A percentile compares a stretch with the other conserved stretches of the same genome.
Evolutionary conservation across 2,888 invertebrate species (phyloP).

Genomic region (Drosophila bunnanda): DNA sequence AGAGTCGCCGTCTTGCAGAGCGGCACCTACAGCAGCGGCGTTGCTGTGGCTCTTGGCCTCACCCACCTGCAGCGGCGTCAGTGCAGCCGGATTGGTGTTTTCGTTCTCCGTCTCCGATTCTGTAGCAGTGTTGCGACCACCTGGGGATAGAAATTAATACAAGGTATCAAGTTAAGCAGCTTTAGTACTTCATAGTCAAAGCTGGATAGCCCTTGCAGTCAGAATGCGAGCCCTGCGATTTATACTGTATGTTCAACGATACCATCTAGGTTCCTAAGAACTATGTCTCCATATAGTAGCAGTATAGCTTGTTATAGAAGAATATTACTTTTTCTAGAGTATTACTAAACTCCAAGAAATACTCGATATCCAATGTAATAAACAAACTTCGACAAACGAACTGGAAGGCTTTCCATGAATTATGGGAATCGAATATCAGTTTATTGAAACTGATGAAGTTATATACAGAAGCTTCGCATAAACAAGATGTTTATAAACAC

Average conservation of each 20-base stretch:
- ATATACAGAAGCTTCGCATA: not conserved
- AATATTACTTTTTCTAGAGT: not conserved
- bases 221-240: not conserved
- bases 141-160: slow-evolving; percentile 26
- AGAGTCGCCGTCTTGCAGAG: slow-evolving; percentile 80
- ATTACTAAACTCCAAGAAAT: too few relatives aligned
- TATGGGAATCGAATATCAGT: not conserved
- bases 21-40: slow-evolving; percentile 45
- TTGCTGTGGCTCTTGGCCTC: slow-evolving; percentile 57
- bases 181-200: not conserved
- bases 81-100: slow-evolving; percentile 75
- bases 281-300: not conserved
- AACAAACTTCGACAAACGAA: not conserved
- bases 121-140: slow-evolving; percentile 75
- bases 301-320: too few relatives aligned
- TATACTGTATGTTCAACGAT: not conserved
- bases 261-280: not conserved
- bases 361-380: not conserved
- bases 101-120: slow-evolving; percentile 81
- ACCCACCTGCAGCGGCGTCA: slow-evolving; percentile 50
- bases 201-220: not conserved
- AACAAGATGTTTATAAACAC: not conserved
- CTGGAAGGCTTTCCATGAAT: not conserved
- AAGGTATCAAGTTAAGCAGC: not conserved
- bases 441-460: not conserved